These are phyloP conservation scores for Drosophila ezoana DNA, from an alignment of 2,888 invertebrate species.

Conservation along the genomic window DNA sequence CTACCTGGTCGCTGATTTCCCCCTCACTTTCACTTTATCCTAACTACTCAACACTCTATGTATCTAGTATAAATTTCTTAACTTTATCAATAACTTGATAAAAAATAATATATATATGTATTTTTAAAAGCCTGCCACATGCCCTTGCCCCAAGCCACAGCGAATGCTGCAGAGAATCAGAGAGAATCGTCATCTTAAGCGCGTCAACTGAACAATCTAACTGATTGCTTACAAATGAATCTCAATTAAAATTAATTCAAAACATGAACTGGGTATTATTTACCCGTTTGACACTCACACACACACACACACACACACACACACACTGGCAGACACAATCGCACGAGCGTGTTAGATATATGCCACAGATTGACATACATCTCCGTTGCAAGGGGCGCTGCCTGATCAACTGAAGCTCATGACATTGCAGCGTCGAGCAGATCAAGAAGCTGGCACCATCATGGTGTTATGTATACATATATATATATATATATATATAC, in stretches of 20 bases:
- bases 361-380: slow-evolving; percentile 81
- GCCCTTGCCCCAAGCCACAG: not conserved
- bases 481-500: not conserved
- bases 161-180: slow-evolving; percentile 50
- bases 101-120: not conserved
- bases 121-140: slow-evolving; percentile 3
- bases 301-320: slow-evolving; percentile 4
- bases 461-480: slow-evolving; percentile 22
- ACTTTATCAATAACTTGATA: no score
- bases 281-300: slow-evolving; percentile 74
- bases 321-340: slow-evolving; percentile 8
- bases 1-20: no score
- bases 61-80: no score
- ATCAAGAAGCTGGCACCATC: slow-evolving; percentile 10
- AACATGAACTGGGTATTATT: slow-evolving; percentile 81
- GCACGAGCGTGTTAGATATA: slow-evolving; percentile 57
- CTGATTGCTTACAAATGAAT: slow-evolving; percentile 81
- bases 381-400: slow-evolving; percentile 20
- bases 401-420: slow-evolving; percentile 55
- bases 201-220: slow-evolving; percentile 73
- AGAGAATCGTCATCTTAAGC: slow-evolving; percentile 61
- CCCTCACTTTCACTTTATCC: no score
- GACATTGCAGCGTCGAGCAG: slow-evolving; percentile 25
- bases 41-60: no score
- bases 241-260: slow-evolving; percentile 81